Percentiles rank a stretch among this genome's conserved stretches.
Evolutionary conservation across 2,797 vertebrate species (phyloP).

Genomic region (Huso huso): DNA sequence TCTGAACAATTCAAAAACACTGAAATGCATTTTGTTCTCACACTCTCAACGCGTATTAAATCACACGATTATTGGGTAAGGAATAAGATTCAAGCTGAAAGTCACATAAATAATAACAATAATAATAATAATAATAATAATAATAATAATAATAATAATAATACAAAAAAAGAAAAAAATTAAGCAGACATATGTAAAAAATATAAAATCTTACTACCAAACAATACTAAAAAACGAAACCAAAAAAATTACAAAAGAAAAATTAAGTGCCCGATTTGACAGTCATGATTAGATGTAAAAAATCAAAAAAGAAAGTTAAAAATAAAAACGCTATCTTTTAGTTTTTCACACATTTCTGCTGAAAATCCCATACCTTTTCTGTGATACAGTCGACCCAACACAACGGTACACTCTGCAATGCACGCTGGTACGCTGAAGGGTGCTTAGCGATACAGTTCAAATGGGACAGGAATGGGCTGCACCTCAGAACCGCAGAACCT

Average conservation of each 20-base stretch:
- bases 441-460: too few species aligned
- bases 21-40: conserved; percentile 83
- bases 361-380: too few species aligned
- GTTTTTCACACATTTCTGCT: too few species aligned
- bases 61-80: conserved; percentile 81
- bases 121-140: conserved; percentile 32
- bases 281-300: conserved; percentile 59
- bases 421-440: too few species aligned
- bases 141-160: too few species aligned
- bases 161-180: conserved; percentile 48
- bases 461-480: too few species aligned
- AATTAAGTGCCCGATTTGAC: conserved; percentile 56
- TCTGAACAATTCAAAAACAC: conserved; percentile 99
- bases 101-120: conserved; percentile 81
- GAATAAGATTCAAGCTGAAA: conserved; percentile 83
- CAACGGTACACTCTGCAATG: too few species aligned
- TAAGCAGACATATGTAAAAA: conserved; percentile 72
- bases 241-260: conserved; percentile 57
- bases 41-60: conserved; percentile 78
- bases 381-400: too few species aligned
- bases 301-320: conserved; percentile 35
- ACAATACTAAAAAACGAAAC: conserved; percentile 60
- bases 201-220: conserved; percentile 76
- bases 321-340: conserved; percentile 18
- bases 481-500: too few species aligned